Percentiles rank a stretch among this genome's conserved stretches.
These are phyloP conservation scores for Xyrichtys novacula DNA, from an alignment of 2,797 vertebrate species.

Conservation along the genomic window DNA sequence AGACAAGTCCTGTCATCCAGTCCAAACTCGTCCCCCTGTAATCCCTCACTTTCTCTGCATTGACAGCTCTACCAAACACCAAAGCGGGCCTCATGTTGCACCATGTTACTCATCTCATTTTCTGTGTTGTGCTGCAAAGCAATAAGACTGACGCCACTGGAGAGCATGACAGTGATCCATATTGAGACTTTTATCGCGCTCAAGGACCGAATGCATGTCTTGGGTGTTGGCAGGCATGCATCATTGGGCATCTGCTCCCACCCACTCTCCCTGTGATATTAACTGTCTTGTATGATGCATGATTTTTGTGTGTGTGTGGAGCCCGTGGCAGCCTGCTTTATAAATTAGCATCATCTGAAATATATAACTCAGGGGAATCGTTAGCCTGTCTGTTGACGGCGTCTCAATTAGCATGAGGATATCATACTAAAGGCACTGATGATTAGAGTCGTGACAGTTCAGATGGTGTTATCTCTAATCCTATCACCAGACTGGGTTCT, in stretches of 20 bases:
- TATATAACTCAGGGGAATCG: slow-evolving; percentile 32
- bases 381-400: slow-evolving; percentile 16
- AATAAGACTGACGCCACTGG: slow-evolving; percentile 34
- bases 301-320: background rate
- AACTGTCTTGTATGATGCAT: slow-evolving; percentile 4
- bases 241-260: slow-evolving; percentile 25
- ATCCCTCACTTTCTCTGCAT: background rate
- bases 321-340: slow-evolving; percentile 7
- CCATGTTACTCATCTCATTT: slow-evolving; percentile 18
- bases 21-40: too few species aligned
- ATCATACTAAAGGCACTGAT: slow-evolving; percentile 18
- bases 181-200: slow-evolving; percentile 51
- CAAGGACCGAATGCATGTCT: slow-evolving; percentile 46
- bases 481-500: background rate
- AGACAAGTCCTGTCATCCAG: too few species aligned
- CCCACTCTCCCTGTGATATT: slow-evolving; percentile 18
- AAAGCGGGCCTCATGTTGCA: background rate
- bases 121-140: slow-evolving; percentile 23
- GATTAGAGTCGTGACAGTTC: slow-evolving; percentile 7
- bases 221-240: slow-evolving; percentile 18
- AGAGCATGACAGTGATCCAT: slow-evolving; percentile 45
- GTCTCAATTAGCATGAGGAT: slow-evolving; percentile 46
- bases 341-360: slow-evolving; percentile 33
- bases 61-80: background rate
- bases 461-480: slow-evolving; percentile 4